Evolutionary conservation across 2,888 invertebrate species (phyloP).

Genomic region (Lacanobia oleracea): DNA sequence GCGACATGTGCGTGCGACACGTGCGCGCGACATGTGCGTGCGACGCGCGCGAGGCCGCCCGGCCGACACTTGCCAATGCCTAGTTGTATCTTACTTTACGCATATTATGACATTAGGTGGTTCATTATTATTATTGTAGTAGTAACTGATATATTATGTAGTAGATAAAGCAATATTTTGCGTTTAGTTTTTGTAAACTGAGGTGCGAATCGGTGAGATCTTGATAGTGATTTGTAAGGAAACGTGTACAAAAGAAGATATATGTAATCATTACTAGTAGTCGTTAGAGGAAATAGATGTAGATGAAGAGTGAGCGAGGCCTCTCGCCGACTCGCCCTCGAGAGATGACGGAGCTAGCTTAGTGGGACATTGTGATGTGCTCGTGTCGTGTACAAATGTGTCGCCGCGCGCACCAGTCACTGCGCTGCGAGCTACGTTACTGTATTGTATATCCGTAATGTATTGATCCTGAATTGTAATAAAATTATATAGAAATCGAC

Average conservation of each 20-base stretch:
- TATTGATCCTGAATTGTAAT: conserved; percentile 81
- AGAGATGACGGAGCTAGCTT: conserved; percentile 9
- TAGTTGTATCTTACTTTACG: conserved; percentile 79
- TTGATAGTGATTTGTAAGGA: conserved; percentile 43
- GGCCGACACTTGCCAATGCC: conserved; percentile 87
- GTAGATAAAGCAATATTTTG: conserved; percentile 61
- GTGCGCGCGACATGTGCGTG: conserved; percentile 61
- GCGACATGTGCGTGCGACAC: conserved; percentile 58
- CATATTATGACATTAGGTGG: conserved; percentile 73
- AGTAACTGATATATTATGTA: conserved; percentile 63
- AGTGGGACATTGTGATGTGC: conserved; percentile 62
- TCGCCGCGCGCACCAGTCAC: conserved; percentile 61
- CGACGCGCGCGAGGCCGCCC: conserved; percentile 62
- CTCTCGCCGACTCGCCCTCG: conserved; percentile 46
- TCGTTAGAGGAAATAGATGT: conserved; percentile 19
- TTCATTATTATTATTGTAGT: conserved; percentile 54
- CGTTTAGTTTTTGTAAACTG: conserved; percentile 55
- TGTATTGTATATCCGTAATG: conserved; percentile 66
- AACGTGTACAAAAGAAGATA: conserved; percentile 58
- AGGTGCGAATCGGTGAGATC: conserved; percentile 53
- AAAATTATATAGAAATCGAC: conserved; percentile 74
- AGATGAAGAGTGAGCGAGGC: background rate
- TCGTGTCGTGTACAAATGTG: conserved; percentile 69
- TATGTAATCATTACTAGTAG: conserved; percentile 51
- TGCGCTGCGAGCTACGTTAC: conserved; percentile 67